These are phyloP conservation scores for Ceyx melanurus DNA, from an alignment of 2,113 vertebrate species.

Conservation along the genomic window DNA sequence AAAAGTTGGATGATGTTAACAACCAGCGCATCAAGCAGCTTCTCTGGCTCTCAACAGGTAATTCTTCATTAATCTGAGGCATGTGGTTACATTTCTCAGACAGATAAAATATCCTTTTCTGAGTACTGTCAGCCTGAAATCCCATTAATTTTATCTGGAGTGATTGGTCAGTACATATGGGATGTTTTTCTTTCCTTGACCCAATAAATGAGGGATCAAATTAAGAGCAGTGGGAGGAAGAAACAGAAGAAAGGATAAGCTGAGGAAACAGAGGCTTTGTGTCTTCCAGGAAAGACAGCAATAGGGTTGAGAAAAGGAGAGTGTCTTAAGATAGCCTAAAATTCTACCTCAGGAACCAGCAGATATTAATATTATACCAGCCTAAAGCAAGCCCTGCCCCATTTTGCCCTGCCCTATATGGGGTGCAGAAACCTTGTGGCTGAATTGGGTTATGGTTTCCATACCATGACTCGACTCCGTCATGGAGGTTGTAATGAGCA, in stretches of 20 bases:
- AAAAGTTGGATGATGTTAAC: background rate
- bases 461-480: background rate
- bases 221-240: background rate
- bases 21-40: background rate
- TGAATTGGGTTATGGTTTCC: background rate
- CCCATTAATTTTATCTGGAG: slow-evolving; percentile 10
- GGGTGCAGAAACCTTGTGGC: background rate
- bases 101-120: slow-evolving; percentile 11
- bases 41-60: slow-evolving; percentile 31
- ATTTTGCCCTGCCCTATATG: background rate
- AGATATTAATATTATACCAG: background rate
- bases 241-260: background rate
- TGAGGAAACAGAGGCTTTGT: background rate
- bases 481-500: background rate
- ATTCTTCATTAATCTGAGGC: slow-evolving; percentile 28
- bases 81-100: background rate
- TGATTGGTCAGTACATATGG: background rate
- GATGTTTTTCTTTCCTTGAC: background rate
- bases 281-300: background rate
- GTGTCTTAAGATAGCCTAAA: background rate
- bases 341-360: background rate
- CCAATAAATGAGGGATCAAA: background rate
- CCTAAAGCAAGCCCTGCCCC: background rate
- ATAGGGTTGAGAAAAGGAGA: background rate
- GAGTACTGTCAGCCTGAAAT: slow-evolving; percentile 8